Base-by-base conservation (phyloP, 2,797 vertebrate species). In the Neomorphus geoffroyi region DNA sequence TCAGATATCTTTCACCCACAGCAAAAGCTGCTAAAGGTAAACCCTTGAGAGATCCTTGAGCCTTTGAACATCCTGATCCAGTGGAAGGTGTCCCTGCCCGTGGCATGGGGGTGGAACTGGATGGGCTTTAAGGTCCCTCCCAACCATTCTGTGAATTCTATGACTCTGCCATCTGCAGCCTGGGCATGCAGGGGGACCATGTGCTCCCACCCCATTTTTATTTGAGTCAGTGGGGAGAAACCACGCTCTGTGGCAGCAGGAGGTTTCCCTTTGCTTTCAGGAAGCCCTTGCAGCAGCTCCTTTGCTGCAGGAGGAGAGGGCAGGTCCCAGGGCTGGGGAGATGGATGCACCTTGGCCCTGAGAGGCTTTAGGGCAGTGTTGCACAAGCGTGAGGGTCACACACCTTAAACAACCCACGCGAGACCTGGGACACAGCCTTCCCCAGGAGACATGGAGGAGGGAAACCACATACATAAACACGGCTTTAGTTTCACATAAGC, bases 191-290 rank as follows among this genome's bases (percentile, higher is more conserved):
- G 43, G 50, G 48, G 43, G n/a, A 10, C 7, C 2, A 1, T 7
- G 46, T 18, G 9, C 60, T 41, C 4, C 4, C 4, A 6, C 21
- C 24, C 3, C 6, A 4, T 8, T 1, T 32, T 54, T 28, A 9
- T 8, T 21, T 0, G 10, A 60, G 41, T 81, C 51, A 13, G 13
- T 0, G 15, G 8, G 45, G 22, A 77, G n/a, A 58, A 73, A 48
- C n/a, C 2, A 2, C 37, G 57, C 41, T 75, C 33, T 0, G 0
- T 30, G 53, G n/a, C 0, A 1, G 22, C 1, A 2, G 23, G 67
- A 54, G 0, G 11, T 58, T 66, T 73, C 39, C 69, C 27, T 30
- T 26, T 1, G 8, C 60, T 61, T 26, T 18, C 32, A 35, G 57
- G 28, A n/a, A 64, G 70, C 24, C 26, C 51, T 19, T 7, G 19